Evolutionary conservation across 1,140 invertebrate species (phyloP).

Genomic region (Camponotus floridanus): DNA sequence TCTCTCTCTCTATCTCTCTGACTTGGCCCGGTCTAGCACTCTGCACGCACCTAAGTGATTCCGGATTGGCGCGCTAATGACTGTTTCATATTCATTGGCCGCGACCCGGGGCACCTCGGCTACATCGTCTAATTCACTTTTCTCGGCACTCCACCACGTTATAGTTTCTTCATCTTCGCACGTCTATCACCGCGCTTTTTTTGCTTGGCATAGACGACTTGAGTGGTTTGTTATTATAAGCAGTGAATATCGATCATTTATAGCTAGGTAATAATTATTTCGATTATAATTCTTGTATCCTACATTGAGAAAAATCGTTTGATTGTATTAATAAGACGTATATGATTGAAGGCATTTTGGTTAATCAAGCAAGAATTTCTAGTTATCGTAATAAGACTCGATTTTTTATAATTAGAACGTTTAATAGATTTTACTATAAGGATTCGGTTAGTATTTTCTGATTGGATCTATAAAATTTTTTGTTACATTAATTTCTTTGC

Average conservation of each 20-base stretch:
- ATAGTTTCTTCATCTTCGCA: slow-evolving; percentile 55
- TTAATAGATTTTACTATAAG: too few relatives aligned
- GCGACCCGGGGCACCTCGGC: slow-evolving; percentile 39
- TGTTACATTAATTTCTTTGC: too few relatives aligned
- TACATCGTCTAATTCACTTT: slow-evolving; percentile 58
- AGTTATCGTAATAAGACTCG: too few relatives aligned
- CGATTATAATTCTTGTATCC: not conserved
- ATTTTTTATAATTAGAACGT: too few relatives aligned
- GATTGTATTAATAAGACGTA: too few relatives aligned
- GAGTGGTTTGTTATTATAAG: not conserved
- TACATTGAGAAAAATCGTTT: too few relatives aligned
- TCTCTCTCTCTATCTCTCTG: not conserved
- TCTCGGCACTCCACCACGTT: not conserved
- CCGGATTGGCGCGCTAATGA: slow-evolving; percentile 78
- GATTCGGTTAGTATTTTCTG: too few relatives aligned
- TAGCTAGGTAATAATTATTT: not conserved
- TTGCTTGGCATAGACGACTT: not conserved
- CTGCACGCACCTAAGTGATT: slow-evolving; percentile 76
- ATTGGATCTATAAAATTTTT: too few relatives aligned
- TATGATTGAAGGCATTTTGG: too few relatives aligned
- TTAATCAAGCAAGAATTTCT: too few relatives aligned
- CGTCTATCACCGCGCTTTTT: not conserved
- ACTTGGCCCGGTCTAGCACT: slow-evolving; percentile 11
- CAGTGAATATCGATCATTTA: not conserved
- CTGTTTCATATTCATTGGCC: slow-evolving; percentile 81